A percentile compares a stretch with the other conserved stretches of the same genome.
Evolutionary conservation across 2,797 vertebrate species (phyloP).

Genomic region (Nannoperca australis): DNA sequence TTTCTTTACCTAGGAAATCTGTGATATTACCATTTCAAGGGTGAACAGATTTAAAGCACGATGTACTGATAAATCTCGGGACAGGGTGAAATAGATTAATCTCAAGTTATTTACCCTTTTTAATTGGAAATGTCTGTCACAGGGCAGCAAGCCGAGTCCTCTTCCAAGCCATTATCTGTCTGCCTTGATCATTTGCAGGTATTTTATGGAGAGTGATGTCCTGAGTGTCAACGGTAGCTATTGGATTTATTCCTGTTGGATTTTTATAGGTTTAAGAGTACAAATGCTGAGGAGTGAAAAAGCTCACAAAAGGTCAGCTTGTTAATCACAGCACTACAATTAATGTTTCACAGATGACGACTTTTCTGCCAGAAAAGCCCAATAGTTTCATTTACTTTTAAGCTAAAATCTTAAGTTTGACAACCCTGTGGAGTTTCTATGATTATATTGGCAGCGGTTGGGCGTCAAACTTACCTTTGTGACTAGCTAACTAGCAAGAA

Average conservation of each 20-base stretch:
- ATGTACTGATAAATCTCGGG: constrained; percentile 75
- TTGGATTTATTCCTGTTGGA: constrained; percentile 67
- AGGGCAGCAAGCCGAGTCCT: constrained; percentile 69
- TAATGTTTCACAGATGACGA: constrained; percentile 35
- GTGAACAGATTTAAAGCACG: constrained; percentile 75
- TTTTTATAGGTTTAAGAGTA: constrained; percentile 65
- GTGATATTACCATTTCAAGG: constrained; percentile 75
- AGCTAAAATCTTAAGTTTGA: constrained; percentile 51
- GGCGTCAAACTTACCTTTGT: constrained; percentile 42
- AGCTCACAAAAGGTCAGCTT: constrained; percentile 56
- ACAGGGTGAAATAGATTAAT: constrained; percentile 79
- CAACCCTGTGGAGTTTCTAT: constrained; percentile 38
- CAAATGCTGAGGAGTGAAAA: constrained; percentile 62
- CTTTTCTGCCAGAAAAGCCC: constrained; percentile 37
- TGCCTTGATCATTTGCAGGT: constrained; percentile 77
- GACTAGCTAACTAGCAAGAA: constrained; percentile 29
- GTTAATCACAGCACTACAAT: constrained; percentile 57
- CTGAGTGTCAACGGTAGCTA: constrained; percentile 62
- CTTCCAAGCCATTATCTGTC: constrained; percentile 75
- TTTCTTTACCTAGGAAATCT: constrained; percentile 66
- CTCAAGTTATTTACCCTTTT: constrained; percentile 82
- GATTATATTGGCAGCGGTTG: constrained; percentile 59
- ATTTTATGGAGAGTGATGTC: constrained; percentile 75
- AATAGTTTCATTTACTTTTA: constrained; percentile 43
- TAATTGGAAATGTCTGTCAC: constrained; percentile 88